Evolutionary conservation across 2,797 vertebrate genomes (phyloP).

Genomic region (Argentina silus): DNA sequence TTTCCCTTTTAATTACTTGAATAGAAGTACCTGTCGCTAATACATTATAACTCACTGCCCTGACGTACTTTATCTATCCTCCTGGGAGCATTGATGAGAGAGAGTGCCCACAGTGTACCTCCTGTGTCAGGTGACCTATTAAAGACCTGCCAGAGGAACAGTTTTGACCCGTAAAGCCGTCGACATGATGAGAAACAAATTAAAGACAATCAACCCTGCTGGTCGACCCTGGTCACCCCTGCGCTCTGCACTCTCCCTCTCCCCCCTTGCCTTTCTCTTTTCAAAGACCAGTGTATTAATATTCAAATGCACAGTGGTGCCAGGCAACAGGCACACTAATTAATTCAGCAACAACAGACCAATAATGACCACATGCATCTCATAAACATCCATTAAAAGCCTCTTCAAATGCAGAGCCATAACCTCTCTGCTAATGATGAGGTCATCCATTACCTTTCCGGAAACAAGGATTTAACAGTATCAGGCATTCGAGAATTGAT

Average conservation of each 20-base stretch:
- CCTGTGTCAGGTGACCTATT: constrained; percentile 36
- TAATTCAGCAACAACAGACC: constrained; percentile 33
- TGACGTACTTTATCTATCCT: too few relatives aligned
- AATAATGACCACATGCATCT: constrained; percentile 33
- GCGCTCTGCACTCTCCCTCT: constrained; percentile 13
- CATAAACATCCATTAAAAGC: constrained; percentile 39
- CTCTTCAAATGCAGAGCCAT: constrained; percentile 25
- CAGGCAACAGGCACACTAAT: constrained; percentile 39
- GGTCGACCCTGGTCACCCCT: constrained; percentile 25
- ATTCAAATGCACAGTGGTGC: constrained; percentile 18
- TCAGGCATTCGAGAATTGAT: background rate
- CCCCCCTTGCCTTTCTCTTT: constrained; percentile 11
- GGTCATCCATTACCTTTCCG: constrained; percentile 3
- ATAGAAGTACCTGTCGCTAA: too few relatives aligned
- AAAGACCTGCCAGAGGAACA: constrained; percentile 26
- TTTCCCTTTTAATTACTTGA: too few relatives aligned
- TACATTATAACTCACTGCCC: too few relatives aligned
- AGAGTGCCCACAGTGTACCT: constrained; percentile 20
- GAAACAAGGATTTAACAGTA: background rate
- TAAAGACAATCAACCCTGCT: constrained; percentile 47
- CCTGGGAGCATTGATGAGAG: background rate
- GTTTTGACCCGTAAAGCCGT: constrained; percentile 34
- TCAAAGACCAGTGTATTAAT: constrained; percentile 26
- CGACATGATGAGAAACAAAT: constrained; percentile 46
- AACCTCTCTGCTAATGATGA: constrained; percentile 24